A percentile compares a stretch with the other conserved stretches of the same genome.
These are phyloP conservation scores for Sitophilus oryzae DNA, from an alignment of 1,140 invertebrate species.

Conservation along the genomic window DNA sequence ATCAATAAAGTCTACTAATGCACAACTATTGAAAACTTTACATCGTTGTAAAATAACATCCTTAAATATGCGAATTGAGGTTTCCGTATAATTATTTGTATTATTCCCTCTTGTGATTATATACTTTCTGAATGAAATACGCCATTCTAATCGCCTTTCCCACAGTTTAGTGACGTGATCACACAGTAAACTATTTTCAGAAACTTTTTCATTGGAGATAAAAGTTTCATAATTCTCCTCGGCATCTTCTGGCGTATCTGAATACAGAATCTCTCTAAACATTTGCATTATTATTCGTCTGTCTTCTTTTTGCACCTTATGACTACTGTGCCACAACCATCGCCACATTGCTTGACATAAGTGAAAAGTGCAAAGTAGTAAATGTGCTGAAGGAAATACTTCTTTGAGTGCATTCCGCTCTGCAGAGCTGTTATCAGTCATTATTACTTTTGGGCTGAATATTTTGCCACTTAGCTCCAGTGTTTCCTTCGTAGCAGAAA, in stretches of 20 bases:
- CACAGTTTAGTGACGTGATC: background rate
- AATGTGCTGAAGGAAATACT: conserved; percentile 7
- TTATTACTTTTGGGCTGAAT: conserved; percentile 7
- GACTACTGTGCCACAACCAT: background rate
- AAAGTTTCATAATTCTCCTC: background rate
- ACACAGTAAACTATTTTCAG: background rate
- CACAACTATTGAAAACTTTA: background rate
- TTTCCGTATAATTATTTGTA: too few relatives aligned
- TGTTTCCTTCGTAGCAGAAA: too few relatives aligned
- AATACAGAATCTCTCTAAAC: background rate
- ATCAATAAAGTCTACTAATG: background rate
- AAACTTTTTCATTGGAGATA: background rate
- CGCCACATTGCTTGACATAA: conserved; percentile 11
- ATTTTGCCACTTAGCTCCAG: too few relatives aligned
- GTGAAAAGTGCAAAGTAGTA: conserved; percentile 13
- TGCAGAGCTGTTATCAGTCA: conserved; percentile 5
- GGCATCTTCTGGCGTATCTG: background rate
- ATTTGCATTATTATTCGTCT: background rate
- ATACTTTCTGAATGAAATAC: background rate
- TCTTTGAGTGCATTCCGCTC: conserved; percentile 10
- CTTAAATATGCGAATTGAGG: conserved; percentile 4
- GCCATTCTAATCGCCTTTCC: background rate
- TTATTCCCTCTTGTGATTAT: too few relatives aligned
- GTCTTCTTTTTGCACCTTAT: background rate
- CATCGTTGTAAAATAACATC: background rate